A percentile compares a stretch with the other conserved stretches of the same genome.
These are phyloP conservation scores for Metopia argyrocephala DNA, from an alignment of 2,888 invertebrate genomes.

Conservation along the genomic window DNA sequence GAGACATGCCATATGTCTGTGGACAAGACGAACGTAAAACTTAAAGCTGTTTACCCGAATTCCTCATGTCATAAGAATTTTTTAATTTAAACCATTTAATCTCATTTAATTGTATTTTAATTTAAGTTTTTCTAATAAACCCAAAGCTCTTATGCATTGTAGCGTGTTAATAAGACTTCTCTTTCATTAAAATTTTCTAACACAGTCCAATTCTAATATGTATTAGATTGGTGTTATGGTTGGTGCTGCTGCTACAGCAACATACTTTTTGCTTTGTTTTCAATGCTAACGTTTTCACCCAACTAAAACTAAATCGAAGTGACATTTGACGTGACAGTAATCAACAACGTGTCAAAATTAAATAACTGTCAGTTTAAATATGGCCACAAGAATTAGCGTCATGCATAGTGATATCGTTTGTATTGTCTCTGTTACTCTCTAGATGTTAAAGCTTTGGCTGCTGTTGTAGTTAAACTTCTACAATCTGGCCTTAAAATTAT, in stretches of 20 bases:
- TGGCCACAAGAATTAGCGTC: constrained; percentile 68
- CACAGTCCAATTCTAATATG: background rate
- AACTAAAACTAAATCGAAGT: constrained; percentile 65
- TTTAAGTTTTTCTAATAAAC: no score
- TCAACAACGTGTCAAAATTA: constrained; percentile 70
- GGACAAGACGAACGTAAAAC: no score
- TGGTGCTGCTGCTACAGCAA: background rate
- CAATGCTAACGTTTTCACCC: constrained; percentile 47
- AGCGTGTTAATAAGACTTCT: background rate
- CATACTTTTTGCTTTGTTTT: constrained; percentile 2
- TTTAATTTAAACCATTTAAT: no score
- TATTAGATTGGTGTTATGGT: background rate
- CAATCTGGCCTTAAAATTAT: background rate
- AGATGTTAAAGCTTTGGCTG: constrained; percentile 14
- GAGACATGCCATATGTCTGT: no score
- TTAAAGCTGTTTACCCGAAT: no score
- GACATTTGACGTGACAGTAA: constrained; percentile 68
- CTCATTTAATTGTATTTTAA: no score
- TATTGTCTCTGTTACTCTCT: background rate
- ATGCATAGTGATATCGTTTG: constrained; percentile 63
- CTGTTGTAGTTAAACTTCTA: constrained; percentile 14
- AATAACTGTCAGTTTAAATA: constrained; percentile 70
- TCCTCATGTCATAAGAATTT: no score
- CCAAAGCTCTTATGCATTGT: background rate
- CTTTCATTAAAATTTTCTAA: background rate